These are phyloP conservation scores for Galerucella pusilla DNA, from an alignment of 2,888 invertebrate species.

Conservation along the genomic window DNA sequence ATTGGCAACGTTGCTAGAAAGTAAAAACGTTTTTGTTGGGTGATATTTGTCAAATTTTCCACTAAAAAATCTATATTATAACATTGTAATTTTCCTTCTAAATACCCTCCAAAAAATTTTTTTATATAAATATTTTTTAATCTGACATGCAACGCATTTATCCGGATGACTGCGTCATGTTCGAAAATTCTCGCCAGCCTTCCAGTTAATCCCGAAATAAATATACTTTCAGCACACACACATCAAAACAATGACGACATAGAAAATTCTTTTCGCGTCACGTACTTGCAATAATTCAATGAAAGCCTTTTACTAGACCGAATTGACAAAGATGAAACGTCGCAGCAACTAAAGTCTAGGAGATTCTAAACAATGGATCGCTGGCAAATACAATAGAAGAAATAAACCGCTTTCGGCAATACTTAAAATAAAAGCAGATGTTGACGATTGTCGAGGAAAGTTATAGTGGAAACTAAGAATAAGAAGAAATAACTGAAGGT, in stretches of 20 bases:
- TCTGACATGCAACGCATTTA: neutral
- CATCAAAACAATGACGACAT: constrained; percentile 6
- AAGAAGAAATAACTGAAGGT: neutral
- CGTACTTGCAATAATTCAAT: constrained; percentile 14
- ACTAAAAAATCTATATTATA: too few species aligned
- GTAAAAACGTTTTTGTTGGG: too few species aligned
- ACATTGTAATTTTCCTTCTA: neutral
- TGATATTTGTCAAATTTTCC: too few species aligned
- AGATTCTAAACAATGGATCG: neutral
- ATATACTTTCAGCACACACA: constrained; percentile 9
- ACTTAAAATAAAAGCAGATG: neutral
- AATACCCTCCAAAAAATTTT: neutral
- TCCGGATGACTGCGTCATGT: neutral
- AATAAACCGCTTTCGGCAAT: neutral
- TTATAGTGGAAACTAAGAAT: neutral
- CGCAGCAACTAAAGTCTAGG: neutral
- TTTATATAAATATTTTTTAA: neutral
- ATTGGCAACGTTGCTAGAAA: too few species aligned
- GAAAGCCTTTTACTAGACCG: constrained; percentile 8
- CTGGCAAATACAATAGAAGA: neutral
- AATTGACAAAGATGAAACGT: constrained; percentile 15
- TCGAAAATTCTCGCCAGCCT: neutral
- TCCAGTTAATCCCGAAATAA: neutral
- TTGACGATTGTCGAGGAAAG: neutral
- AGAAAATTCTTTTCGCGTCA: constrained; percentile 1